Base-by-base conservation (phyloP, 2,888 invertebrate species). In the Stomorhina lunata region DNA sequence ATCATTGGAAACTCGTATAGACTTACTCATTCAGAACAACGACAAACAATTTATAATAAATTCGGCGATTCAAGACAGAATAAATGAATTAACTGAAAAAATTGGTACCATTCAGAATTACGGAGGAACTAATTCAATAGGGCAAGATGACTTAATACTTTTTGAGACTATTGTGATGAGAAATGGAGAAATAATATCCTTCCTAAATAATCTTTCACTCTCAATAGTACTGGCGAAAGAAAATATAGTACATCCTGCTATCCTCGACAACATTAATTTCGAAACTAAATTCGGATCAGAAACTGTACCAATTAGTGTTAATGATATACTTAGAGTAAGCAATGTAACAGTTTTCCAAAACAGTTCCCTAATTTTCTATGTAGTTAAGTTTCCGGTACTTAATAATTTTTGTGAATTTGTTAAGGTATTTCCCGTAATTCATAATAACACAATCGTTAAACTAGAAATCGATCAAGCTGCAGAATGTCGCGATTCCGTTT, bases 171-270 rank as follows among this genome's bases (percentile, higher is more conserved):
- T 25, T 15, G 32, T n/a, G 1, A 66, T 50, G 34, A 50, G 66
- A 66, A 66, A 45, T 17, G 29, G 65, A 12, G 65, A 65, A 15
- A 48, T 61, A 50, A 50, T 72, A 22, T 72, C 50, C n/a, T 72
- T 50, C 20, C 37, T 72, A n/a, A 61, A 37, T 12, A 55, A 75
- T 10, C 55, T 65, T 20, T 55, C 75, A 22, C 20, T 65, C 2
- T 43, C 65, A 10, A 65, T 65, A 40, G 20, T 53, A 7, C 32
- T 73, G 29, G 53, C 63, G 4, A 73, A 40, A n/a, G 55, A 63
- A 9, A 63, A 55, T 55, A 63, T 65, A 12, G 40, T 63, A 22
- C 53, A 63, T 40, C 73, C 73, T n/a, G 32, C 29, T 25, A 63
- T 73, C 29, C 37, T 73, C 6, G 73, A 63, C 4, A 73, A 43